Evolutionary conservation across 2,888 invertebrate species (phyloP), one percentile per base, ranked within the genome.

Genomic region (Trichogramma evanescens): DNA sequence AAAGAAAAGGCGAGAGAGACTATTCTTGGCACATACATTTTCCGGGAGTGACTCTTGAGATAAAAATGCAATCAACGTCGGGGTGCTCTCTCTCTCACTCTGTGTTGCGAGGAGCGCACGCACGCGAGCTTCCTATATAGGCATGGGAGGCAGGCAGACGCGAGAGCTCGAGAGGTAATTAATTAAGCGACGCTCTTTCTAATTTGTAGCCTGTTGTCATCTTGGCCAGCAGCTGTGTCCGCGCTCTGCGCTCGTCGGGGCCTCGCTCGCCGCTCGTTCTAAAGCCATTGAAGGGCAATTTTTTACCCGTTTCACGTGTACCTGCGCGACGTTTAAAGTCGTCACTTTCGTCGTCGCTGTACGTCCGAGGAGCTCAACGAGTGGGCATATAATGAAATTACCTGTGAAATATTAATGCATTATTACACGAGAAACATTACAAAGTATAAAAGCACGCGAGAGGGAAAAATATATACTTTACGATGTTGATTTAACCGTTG

Each of bases 251-350:
- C 26, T 26, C 26, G 26, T 26, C 3, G 26, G 26, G 26, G 26
- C 26, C 26, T 26, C 26, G 26, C 26, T 26, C 3, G 26, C 26
- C 3, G 26, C 26, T 26, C 26, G 26, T 26, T 26, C 63, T 61
- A 59, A 40, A 58, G 63, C 65, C 66, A 63, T 69, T 68, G 68
- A 71, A 68, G 66, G 63, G 66, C 65, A 67, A 71, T 72, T 72
- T 71, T 56, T 58, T 67, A 26, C 26, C 2, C 26, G 26, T 26
- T 26, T 26, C 26, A 26, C 26, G 26, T 26, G 26, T 61, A 59
- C 59, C 54, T 54, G 46, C 46, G 48, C 5, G 13, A 48, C 13
- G 5, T 10, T 10, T 10, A n/a, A 13, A 13, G 10, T 48, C 13
- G 6, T 48, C 48, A 13, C n/a, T 48, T n/a, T 5, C 10, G 6